Evolutionary conservation across 2,113 vertebrate species (phyloP), one percentile per base, ranked within the genome.

Genomic region (Oophaga pumilio): DNA sequence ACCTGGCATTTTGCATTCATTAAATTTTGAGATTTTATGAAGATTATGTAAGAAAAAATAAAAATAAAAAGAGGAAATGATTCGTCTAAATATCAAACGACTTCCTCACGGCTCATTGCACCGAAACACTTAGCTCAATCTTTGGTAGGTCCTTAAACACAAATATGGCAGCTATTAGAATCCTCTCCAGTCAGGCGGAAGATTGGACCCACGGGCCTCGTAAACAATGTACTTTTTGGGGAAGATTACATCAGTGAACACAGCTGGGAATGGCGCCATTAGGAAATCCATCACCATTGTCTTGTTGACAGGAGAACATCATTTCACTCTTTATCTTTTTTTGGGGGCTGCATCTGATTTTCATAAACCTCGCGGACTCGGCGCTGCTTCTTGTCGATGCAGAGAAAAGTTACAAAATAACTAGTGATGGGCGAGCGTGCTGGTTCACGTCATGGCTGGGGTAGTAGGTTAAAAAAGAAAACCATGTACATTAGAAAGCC

Each of bases 101-200:
- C 92, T 94, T 93, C 94, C 93, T 94, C 93, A 94, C 93, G 94
- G 93, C 93, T 95, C 94, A 94, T 94, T 94, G 94, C 93, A 93
- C 94, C 95, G 94, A 95, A 94, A 94, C 93, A 94, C 93, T 95
- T 95, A 90, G 74, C 91, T 92, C 93, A 95, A 93, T 95, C 92
- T 92, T 94, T 93, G 91, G 93, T 91, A 95, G 94, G 94, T 95
- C 92, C 95, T 94, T 94, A 95, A 94, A 94, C 94, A 94, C 94
- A 95, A 96, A 96, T 95, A 95, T 95, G 95, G 94, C 92, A 95
- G 94, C 95, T 95, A 96, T 96, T 96, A 96, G 95, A 91, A 95
- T 94, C 94, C 92, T 95, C 93, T 95, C 95, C 95, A 96, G 93
- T 94, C 94, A 96, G 94, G 94, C 95, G 94, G 95, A 95, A 96